phyloP scores from a whole-genome alignment of 2,888 invertebrate species.

The Dicyrtoma fusca region DNA sequence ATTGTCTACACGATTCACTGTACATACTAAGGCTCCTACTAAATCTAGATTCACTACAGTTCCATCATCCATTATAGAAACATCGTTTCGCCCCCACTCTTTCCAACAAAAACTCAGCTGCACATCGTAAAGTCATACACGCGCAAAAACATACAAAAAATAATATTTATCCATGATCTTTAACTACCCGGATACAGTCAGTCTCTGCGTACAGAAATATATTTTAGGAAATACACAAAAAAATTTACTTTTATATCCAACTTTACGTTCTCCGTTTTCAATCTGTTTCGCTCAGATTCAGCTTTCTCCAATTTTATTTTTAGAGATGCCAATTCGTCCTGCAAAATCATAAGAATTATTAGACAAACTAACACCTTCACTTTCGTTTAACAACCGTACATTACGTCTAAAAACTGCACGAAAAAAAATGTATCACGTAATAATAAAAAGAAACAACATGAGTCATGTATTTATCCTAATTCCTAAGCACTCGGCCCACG shows the following conservation, averaged over 20 bases:
- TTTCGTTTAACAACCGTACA: not conserved
- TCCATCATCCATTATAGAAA: too few species aligned
- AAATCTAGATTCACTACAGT: too few species aligned
- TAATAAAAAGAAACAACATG: not conserved
- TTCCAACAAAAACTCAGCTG: not conserved
- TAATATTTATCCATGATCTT: too few species aligned
- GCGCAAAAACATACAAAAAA: conserved; percentile 7
- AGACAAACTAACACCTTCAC: not conserved
- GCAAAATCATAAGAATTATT: conserved; percentile 49
- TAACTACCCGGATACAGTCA: not conserved
- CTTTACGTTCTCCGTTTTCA: conserved; percentile 86
- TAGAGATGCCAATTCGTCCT: conserved; percentile 85
- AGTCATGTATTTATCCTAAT: not conserved
- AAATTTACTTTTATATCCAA: conserved; percentile 84
- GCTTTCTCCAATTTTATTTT: conserved; percentile 81
- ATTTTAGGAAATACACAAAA: not conserved
- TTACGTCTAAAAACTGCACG: too few species aligned
- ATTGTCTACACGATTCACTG: too few species aligned
- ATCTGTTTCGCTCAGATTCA: conserved; percentile 80
- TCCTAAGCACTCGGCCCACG: not conserved
- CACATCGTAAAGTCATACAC: not conserved
- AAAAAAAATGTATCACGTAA: not conserved
- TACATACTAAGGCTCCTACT: too few species aligned
- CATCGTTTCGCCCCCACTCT: not conserved
- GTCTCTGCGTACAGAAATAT: not conserved